Evolutionary conservation across 2,113 vertebrate species (phyloP), one percentile per base, ranked within the genome.

Genomic region (Ailuropoda melanoleuca): DNA sequence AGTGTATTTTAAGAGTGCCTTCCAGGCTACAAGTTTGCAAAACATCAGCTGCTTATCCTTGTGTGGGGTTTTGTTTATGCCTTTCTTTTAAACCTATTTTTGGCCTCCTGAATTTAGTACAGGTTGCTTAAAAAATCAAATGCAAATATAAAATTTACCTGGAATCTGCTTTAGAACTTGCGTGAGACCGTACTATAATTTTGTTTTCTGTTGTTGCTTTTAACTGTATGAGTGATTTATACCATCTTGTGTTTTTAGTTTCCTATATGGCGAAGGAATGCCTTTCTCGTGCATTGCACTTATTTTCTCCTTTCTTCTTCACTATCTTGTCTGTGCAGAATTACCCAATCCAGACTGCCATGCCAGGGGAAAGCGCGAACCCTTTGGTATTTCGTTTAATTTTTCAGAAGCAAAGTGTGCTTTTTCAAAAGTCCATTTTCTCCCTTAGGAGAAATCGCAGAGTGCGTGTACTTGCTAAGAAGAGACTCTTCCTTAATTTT

Each of bases 71-170:
- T 93, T 94, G 60, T 88, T 84, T 95, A 90, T 34, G 50, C 18
- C 37, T 17, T 26, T 83, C 77, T 92, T 43, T 37, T 43, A 83
- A 88, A 87, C 74, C 77, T 96, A 64, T 87, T 97, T 97, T 96
- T 50, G 88, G 43, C 15, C 21, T 93, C 62, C 37, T 0, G 11
- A 91, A 89, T 77, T 80, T 80, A 83, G 88, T 62, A 64, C 48
- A 91, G 55, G 72, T 93, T 92, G 92, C 70, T 94, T 81, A 17
- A 89, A 93, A 85, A 90, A 84, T 80, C 12, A 48, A 88, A 66
- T 80, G 58, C 91, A 62, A 85, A 84, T 58, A 24, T 14, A 53
- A 62, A 77, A 88, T 56, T 50, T 70, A 95, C 94, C 92, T 93
- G 90, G 88, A 80, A 62, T 56, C 31, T 43, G 37, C 19, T 82